phyloP scores from a whole-genome alignment of 2,797 vertebrate species.

The Eurystomus glaucurus region DNA sequence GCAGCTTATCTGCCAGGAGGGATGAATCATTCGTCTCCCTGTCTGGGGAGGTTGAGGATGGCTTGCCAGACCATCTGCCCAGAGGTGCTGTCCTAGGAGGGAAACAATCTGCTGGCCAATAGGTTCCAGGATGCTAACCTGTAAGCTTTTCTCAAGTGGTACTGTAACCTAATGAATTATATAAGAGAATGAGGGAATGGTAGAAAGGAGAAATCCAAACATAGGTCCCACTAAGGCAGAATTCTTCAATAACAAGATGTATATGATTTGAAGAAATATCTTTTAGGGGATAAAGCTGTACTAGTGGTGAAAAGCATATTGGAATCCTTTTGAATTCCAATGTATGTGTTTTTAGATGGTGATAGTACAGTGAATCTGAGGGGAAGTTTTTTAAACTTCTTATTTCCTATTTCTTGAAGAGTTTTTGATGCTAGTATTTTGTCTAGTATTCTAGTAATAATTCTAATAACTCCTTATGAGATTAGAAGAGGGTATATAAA shows the following conservation, averaged over 20 bases:
- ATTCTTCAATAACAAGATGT: not conserved
- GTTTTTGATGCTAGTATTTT: not conserved
- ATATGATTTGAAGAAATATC: not conserved
- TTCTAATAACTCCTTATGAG: not conserved
- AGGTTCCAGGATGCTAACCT: not conserved
- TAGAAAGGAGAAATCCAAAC: not conserved
- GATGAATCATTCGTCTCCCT: constrained; percentile 26
- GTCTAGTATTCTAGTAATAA: not conserved
- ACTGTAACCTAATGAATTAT: not conserved
- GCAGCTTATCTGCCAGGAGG: not conserved
- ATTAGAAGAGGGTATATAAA: not conserved
- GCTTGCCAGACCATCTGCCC: not conserved
- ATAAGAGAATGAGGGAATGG: not conserved
- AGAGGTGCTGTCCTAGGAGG: not conserved
- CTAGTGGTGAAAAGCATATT: not conserved
- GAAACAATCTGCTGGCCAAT: not conserved
- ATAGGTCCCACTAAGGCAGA: not conserved
- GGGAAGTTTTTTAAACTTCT: not conserved
- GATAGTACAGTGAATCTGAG: not conserved
- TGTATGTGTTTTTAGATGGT: not conserved
- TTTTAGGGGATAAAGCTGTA: not conserved
- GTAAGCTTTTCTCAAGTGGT: not conserved
- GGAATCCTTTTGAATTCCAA: not conserved
- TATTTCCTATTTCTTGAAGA: not conserved
- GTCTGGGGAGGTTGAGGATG: not conserved